Evolutionary conservation across 2,113 vertebrate genomes (phyloP).

Genomic region (Lucifuga dentata): DNA sequence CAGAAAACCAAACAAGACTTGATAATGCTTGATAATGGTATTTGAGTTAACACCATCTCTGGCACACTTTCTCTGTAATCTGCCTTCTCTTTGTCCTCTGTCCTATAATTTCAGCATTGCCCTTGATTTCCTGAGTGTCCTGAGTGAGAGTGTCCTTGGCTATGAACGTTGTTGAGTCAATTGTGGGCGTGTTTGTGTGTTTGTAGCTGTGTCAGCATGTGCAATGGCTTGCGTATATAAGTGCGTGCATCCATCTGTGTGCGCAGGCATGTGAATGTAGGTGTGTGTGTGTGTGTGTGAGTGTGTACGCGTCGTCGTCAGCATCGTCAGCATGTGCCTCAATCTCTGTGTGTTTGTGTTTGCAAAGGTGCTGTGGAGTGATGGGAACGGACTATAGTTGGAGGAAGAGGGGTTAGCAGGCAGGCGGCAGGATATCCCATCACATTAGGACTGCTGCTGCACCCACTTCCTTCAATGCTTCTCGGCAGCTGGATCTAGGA

Average conservation of each 20-base stretch:
- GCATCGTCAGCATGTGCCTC: conserved; percentile 35
- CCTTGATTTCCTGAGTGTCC: conserved; percentile 51
- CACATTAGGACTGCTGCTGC: conserved; percentile 64
- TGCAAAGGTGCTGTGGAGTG: conserved; percentile 60
- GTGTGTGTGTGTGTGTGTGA: conserved; percentile 10
- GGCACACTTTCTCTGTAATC: conserved; percentile 51
- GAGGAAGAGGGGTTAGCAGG: conserved; percentile 73
- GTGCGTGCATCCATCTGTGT: conserved; percentile 47
- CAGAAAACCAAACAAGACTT: too few relatives aligned
- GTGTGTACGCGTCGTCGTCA: conserved; percentile 20
- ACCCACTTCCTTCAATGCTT: conserved; percentile 77
- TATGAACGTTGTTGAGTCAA: conserved; percentile 62
- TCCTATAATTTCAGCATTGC: conserved; percentile 51
- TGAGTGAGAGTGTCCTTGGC: conserved; percentile 60
- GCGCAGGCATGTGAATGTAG: background rate
- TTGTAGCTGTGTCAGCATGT: conserved; percentile 51
- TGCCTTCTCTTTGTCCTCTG: conserved; percentile 40
- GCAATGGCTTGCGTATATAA: conserved; percentile 40
- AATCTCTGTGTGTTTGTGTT: conserved; percentile 31
- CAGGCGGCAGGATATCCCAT: conserved; percentile 82
- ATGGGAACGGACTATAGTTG: conserved; percentile 59
- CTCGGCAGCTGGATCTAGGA: conserved; percentile 72
- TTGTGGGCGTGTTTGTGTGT: conserved; percentile 45
- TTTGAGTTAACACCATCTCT: conserved; percentile 59
- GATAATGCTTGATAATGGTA: conserved; percentile 47